Evolutionary conservation across 2,888 invertebrate species (phyloP).

Genomic region (Synergus gifuensis): DNA sequence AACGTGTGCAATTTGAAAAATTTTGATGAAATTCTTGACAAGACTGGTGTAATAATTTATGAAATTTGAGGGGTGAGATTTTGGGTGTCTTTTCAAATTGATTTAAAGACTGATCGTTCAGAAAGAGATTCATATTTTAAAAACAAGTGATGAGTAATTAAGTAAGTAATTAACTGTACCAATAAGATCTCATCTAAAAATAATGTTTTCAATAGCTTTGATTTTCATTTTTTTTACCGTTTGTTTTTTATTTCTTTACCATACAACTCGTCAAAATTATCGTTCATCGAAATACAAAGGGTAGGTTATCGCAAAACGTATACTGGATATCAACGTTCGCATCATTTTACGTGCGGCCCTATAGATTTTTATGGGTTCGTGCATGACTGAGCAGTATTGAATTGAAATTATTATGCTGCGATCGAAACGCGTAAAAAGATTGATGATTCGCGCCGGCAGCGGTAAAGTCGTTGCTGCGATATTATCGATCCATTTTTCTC

Average conservation of each 20-base stretch:
- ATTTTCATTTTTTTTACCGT: not conserved
- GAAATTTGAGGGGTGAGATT: not conserved
- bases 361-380: constrained; percentile 37
- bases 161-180: too few species aligned
- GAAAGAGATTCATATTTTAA: not conserved
- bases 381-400: constrained; percentile 37
- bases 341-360: constrained; percentile 33
- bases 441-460: constrained; percentile 30
- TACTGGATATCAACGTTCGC: constrained; percentile 26
- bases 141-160: too few species aligned
- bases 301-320: not conserved
- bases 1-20: not conserved
- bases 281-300: constrained; percentile 19
- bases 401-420: constrained; percentile 40
- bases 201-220: not conserved
- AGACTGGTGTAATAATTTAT: not conserved
- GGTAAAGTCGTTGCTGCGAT: constrained; percentile 57
- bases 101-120: not conserved
- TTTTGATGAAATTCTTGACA: not conserved
- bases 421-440: constrained; percentile 30
- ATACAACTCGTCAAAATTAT: constrained; percentile 21
- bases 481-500: constrained; percentile 73
- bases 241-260: constrained; percentile 16
- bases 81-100: not conserved
- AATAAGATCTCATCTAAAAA: not conserved